Conservation (phyloP, 2,888 invertebrate genomes). For the Leptinotarsa peninsularis region DNA sequence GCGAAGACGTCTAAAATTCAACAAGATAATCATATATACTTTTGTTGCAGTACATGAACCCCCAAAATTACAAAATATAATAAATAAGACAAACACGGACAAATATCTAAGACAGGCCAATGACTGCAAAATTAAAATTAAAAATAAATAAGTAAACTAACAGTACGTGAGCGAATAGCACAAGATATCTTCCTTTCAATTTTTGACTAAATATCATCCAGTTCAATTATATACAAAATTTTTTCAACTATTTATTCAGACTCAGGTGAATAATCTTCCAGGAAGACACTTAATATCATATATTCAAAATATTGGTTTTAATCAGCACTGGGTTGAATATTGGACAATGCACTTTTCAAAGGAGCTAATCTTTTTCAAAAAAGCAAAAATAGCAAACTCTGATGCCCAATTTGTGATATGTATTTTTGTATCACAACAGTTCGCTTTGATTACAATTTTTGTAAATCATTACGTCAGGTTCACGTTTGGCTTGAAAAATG, state of each 20-base stretch:
- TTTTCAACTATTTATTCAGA: neutral
- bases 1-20: neutral
- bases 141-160: constrained; percentile 1
- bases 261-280: no score
- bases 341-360: no score
- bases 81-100: constrained; percentile 16
- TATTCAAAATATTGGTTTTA: no score
- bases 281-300: no score
- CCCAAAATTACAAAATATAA: constrained; percentile 4
- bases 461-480: neutral
- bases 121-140: constrained; percentile 7
- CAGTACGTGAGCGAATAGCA: neutral
- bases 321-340: no score
- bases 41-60: neutral
- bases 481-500: neutral
- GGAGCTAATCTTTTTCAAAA: no score
- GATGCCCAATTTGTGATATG: neutral
- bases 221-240: neutral
- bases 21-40: neutral
- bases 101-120: neutral
- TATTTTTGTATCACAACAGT: neutral
- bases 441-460: neutral
- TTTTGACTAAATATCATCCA: neutral
- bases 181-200: neutral
- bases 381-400: no score